Evolutionary conservation across 1,140 invertebrate species (phyloP).

Genomic region (Probaryconus sp.): DNA sequence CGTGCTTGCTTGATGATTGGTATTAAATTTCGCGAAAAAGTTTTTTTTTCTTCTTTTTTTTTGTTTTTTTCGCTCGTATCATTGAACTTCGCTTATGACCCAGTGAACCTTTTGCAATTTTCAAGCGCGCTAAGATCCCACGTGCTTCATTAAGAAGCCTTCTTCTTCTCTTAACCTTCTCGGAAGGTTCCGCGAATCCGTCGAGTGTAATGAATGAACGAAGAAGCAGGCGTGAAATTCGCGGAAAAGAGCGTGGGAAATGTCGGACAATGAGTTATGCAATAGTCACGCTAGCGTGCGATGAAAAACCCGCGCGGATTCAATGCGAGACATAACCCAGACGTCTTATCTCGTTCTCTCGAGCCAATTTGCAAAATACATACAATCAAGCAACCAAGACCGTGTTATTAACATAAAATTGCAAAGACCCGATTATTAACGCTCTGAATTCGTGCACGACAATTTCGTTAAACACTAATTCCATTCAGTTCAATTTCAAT

Average conservation of each 20-base stretch:
- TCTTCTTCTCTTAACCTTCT: constrained; percentile 54
- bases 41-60: too few species aligned
- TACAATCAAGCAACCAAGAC: constrained; percentile 38
- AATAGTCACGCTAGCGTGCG: constrained; percentile 52
- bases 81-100: constrained; percentile 50
- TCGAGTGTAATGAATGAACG: constrained; percentile 51
- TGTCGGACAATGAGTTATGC: constrained; percentile 60
- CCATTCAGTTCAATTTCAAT: too few species aligned
- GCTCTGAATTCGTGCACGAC: constrained; percentile 25
- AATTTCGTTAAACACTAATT: constrained; percentile 3
- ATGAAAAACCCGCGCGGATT: constrained; percentile 48
- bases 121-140: constrained; percentile 32
- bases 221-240: constrained; percentile 56
- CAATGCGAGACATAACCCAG: constrained; percentile 42
- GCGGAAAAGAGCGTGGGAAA: constrained; percentile 60
- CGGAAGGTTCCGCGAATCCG: constrained; percentile 40
- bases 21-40: too few species aligned
- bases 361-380: constrained; percentile 48
- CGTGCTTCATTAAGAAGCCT: constrained; percentile 51
- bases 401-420: constrained; percentile 23
- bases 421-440: constrained; percentile 22
- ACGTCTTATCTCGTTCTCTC: constrained; percentile 43
- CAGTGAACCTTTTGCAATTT: constrained; percentile 33
- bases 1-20: too few species aligned
- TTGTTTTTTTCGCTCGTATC: too few species aligned